Evolutionary conservation across 2,113 vertebrate species (phyloP), one percentile per base, ranked within the genome.

Genomic region (Paralichthys olivaceus): DNA sequence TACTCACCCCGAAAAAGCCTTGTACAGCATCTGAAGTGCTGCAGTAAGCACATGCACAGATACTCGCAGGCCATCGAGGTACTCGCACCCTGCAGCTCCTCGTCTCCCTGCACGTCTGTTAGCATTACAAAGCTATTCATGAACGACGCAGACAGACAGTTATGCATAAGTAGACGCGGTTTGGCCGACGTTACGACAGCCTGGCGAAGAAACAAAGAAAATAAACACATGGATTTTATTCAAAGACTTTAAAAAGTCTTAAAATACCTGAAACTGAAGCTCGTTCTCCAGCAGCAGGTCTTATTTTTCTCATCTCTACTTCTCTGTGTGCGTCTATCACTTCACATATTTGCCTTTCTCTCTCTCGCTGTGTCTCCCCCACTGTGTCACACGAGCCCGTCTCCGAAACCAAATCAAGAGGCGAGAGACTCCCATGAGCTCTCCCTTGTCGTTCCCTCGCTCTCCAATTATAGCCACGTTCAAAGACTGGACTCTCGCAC

Each of bases 381-480:
- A 37, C 66, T 62, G 61, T 64, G 72, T 84, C 79, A 83, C 70
- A 81, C 56, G 56, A 60, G 56, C 75, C 71, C 0, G 79, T 87
- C 84, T 74, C 69, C 40, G 26, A 73, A 80, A 57, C 65, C 43
- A 22, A 79, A 85, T 84, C 80, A 79, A 77, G 75, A 81, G 70
- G 40, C 75, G 32, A 7, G 66, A 83, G 81, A 83, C 80, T 81
- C 85, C 78, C 79, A 32, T 47, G 7, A 77, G 66, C n/a, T 9
- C 76, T 70, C 54, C 13, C 58, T 67, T 5, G 60, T 64, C 23
- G 1, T 28, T 60, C 23, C 45, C 22, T 37, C 77, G 69, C 63
- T 81, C 75, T 85, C 84, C 87, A 88, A 85, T 90, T 87, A 87
- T 68, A 89, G 67, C 58, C 57, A 1, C 20, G 51, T 81, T 88